A percentile compares a stretch with the other conserved stretches of the same genome.
phyloP scores from a whole-genome alignment of 2,888 invertebrate genomes.

The Hedya salicella region DNA sequence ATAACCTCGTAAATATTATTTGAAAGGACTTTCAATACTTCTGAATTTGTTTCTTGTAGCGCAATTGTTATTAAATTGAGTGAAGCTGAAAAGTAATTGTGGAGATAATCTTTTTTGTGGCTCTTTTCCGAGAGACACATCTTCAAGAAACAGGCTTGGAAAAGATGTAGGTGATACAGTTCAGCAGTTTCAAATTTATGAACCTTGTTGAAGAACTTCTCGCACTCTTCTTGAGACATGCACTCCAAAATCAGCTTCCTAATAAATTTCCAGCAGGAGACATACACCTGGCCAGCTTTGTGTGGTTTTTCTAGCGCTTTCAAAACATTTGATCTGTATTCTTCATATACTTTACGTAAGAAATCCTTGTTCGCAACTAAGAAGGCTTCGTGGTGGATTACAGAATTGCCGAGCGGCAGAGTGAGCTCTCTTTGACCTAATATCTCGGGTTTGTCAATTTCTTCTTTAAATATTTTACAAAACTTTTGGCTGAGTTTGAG shows the following conservation, averaged over 20 bases:
- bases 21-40: slow-evolving; percentile 58
- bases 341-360: slow-evolving; percentile 81
- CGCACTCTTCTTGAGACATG: slow-evolving; percentile 84
- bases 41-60: slow-evolving; percentile 72
- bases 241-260: slow-evolving; percentile 85
- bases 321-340: slow-evolving; percentile 86
- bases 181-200: slow-evolving; percentile 87
- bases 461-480: slow-evolving; percentile 75
- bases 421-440: slow-evolving; percentile 86
- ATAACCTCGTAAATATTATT: slow-evolving; percentile 64
- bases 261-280: slow-evolving; percentile 85
- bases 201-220: slow-evolving; percentile 83
- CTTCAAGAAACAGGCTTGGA: slow-evolving; percentile 84
- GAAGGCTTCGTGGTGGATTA: slow-evolving; percentile 71
- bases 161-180: slow-evolving; percentile 83
- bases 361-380: slow-evolving; percentile 74
- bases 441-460: slow-evolving; percentile 72
- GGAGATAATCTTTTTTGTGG: slow-evolving; percentile 71
- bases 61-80: slow-evolving; percentile 81
- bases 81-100: slow-evolving; percentile 83
- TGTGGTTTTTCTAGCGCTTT: slow-evolving; percentile 88
- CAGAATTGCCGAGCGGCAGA: slow-evolving; percentile 85
- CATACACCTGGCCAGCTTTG: slow-evolving; percentile 87
- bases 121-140: slow-evolving; percentile 64
- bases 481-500: slow-evolving; percentile 81